Base-by-base conservation (phyloP, 2,888 invertebrate genomes). In the Miltochrista miniata region DNA sequence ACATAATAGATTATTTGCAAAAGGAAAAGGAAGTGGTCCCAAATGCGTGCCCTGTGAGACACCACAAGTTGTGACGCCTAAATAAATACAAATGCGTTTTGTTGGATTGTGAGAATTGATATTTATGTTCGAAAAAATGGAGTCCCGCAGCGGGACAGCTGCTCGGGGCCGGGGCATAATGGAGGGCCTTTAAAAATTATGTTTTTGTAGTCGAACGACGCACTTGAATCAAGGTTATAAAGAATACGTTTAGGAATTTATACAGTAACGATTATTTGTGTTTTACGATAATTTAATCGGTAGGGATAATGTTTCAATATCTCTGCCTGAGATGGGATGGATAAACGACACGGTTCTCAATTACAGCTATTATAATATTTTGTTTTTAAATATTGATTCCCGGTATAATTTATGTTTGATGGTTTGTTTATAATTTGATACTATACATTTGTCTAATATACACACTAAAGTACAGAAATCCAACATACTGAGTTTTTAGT, bases 61-160 rank as follows among this genome's bases (percentile, higher is more conserved):
- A 71, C 76, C 79, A 68, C 76, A 74, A 76, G 70, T 73, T 69
- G 71, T 73, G 70, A 77, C 72, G 75, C 79, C 80, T 85, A 88
- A 89, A 89, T 87, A 88, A 89, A 87, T 87, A 90, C 82, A 85
- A 89, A 89, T 87, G 86, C 76, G 76, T 83, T 81, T 82, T 81
- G 83, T 84, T 82, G 80, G 81, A 76, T 79, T 81, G 83, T 79
- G 83, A 78, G 87, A 88, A 89, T 89, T 90, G 89, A 89, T 90
- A 90, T 90, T 90, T 90, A 90, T 85, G 85, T 78, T 79, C 75
- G 76, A 87, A 88, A 87, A 87, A 87, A 83, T 75, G 82, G 68
- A 75, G 72, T 76, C 87, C 86, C 83, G 80, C 81, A 59, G 87
- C 57, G 85, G 64, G 72, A 69, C 86, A 87, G 81, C 83, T 85